Base-by-base conservation (phyloP, 2,888 invertebrate species). In the Lydus trimaculatus region DNA sequence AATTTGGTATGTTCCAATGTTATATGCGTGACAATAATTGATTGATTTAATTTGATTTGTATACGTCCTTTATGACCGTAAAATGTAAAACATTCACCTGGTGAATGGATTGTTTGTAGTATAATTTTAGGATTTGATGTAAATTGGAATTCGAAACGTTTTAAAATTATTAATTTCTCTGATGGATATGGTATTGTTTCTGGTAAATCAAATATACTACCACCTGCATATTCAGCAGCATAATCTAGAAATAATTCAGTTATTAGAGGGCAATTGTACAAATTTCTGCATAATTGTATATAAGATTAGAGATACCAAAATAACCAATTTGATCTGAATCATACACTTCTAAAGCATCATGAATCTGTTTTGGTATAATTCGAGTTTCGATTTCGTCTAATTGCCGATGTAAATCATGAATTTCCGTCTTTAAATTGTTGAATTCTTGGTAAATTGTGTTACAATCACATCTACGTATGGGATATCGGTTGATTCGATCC, bases 11-110 rank as follows among this genome's bases (percentile, higher is more conserved):
- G 90, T 77, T 91, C 90, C 69, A 90, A 73, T 4, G 88, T 86
- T 68, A 90, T 86, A 5, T 86, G 85, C 11, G 86, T 85, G 2
- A 89, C 84, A 59, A 80, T 75, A 65, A 90, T 84, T 2, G 78
- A 73, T 3, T 81, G 80, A 1, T 87, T 82, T 62, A 91, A 81
- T 74, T 87, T 83, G 36, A 91, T 86, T 5, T 88, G 87, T 48
- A 90, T 79, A 73, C 84, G 86, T 5, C 88, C 90, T 17, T 78
- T 74, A 25, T 77, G 70, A 4, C 89, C 89, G 64, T 84, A 83
- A 80, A 91, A 90, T 17, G 89, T 87, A 88, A 89, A 91, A 80
- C 90, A 91, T 72, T 90, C 85, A 8, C 90, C 90, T 6, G 89
- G 88, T 61, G 85, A 75, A 23, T 85, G 77, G 23, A 75, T 75